Evolutionary conservation across 92 coral and sea anemone genomes (phyloP), one percentile per base, ranked within the genome.

Genomic region (Desmophyllum pertusum): DNA sequence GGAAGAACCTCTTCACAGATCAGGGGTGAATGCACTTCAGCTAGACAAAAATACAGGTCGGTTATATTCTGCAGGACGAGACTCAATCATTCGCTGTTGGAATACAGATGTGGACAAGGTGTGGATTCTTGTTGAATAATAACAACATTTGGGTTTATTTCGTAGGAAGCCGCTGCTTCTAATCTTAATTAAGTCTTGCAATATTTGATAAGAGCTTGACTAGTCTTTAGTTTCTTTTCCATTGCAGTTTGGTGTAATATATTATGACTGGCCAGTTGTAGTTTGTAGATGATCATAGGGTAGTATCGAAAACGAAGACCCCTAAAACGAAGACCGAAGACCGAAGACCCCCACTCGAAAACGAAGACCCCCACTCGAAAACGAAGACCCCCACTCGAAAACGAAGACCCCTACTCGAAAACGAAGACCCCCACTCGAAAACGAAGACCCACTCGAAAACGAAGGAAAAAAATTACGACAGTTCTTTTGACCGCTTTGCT

Each of bases 81-180:
- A 95, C 50, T 95, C 98, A 3, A 91, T 95, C 19, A 95, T 95
- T 84, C 87, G 98, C 51, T 90, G 98, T 86, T 95, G 98, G 98
- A 91, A 94, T 84, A 90, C 86, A 41, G 57, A 55, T 72, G 70
- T 62, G 3, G 79, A 71, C 50, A 82, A 82, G 86, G 78, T 87
- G 64, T 42, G 90, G 14, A 18, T 21, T 33, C 33, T 62, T n/a
- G 14, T 59, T 48, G 73, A 4, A 25, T 5, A 17, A 40, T 21
- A 30, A 27, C 14, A 37, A 27, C 67, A 52, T 18, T 70, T 36
- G 38, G 40, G 48, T 18, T 23, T 18, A 31, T 64, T 42, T 79
- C n/a, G 8, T 1, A 15, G 14, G 17, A 61, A 37, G 52, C 46
- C 30, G 41, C 29, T 21, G 36, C 11, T 10, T n/a, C n/a, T n/a